A percentile compares a stretch with the other conserved stretches of the same genome.
Evolutionary conservation across 2,113 vertebrate species (phyloP).

Genomic region (Talpa occidentalis): DNA sequence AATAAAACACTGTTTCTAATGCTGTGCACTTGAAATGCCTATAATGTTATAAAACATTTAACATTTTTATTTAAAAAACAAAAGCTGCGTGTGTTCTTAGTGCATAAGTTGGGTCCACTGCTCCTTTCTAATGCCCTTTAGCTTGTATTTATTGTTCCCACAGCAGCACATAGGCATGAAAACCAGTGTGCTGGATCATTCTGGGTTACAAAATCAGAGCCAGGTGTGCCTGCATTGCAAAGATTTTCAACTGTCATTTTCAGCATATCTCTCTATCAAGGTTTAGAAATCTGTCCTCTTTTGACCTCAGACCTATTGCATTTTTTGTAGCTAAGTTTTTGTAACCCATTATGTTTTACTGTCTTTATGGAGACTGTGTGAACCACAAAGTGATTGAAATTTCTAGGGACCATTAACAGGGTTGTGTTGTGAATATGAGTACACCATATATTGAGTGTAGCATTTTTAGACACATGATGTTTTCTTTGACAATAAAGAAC

Average conservation of each 20-base stretch:
- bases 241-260: background rate
- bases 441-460: background rate
- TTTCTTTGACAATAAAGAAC: background rate
- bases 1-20: background rate
- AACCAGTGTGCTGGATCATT: constrained; percentile 14
- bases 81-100: background rate
- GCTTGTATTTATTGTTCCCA: background rate
- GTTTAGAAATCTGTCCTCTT: constrained; percentile 42
- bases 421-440: background rate
- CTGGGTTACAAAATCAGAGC: constrained; percentile 12
- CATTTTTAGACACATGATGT: background rate
- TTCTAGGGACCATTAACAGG: background rate
- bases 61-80: too few relatives aligned
- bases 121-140: background rate
- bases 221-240: background rate
- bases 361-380: background rate
- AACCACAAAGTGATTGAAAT: background rate
- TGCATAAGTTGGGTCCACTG: background rate
- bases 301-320: constrained; percentile 22
- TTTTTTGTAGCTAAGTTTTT: constrained; percentile 40
- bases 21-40: too few relatives aligned
- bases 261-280: background rate
- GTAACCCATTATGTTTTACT: background rate
- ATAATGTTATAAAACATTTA: too few relatives aligned
- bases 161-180: background rate